Evolutionary conservation across 2,888 invertebrate genomes (phyloP).

Genomic region (Oscheius sp.): DNA sequence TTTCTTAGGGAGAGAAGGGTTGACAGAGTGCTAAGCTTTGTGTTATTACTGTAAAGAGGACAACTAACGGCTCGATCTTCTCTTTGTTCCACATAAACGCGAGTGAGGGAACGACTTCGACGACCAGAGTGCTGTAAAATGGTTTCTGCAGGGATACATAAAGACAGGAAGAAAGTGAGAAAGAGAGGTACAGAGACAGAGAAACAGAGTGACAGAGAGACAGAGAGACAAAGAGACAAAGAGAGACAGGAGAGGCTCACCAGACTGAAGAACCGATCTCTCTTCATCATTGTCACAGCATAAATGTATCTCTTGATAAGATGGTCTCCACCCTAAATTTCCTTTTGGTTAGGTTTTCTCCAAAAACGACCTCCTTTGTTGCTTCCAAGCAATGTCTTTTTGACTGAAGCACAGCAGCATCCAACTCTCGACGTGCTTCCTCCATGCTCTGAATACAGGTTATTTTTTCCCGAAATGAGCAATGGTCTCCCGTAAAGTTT

Average conservation of each 20-base stretch:
- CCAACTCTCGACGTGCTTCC: slow-evolving; percentile 19
- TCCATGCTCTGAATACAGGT: slow-evolving; percentile 28
- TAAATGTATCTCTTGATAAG: slow-evolving; percentile 26
- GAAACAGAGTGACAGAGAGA: slow-evolving; percentile 1
- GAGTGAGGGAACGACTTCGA: slow-evolving; percentile 48
- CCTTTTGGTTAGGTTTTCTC: neutral
- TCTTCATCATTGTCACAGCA: slow-evolving; percentile 26
- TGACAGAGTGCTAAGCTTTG: slow-evolving; percentile 6
- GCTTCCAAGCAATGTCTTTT: slow-evolving; percentile 28
- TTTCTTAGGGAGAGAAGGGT: slow-evolving; percentile 24
- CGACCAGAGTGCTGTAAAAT: slow-evolving; percentile 28
- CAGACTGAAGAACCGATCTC: slow-evolving; percentile 33
- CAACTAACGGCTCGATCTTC: slow-evolving; percentile 10
- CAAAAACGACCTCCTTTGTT: neutral
- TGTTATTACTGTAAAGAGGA: neutral
- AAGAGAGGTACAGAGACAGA: slow-evolving; percentile 8
- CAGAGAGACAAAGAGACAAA: neutral
- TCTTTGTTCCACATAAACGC: slow-evolving; percentile 50
- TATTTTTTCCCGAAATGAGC: slow-evolving; percentile 3
- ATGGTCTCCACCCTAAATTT: slow-evolving; percentile 1
- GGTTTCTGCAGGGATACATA: neutral
- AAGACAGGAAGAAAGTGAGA: neutral
- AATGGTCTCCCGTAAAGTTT: neutral
- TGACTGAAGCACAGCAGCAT: slow-evolving; percentile 31
- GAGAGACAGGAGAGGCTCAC: too few species aligned